Evolutionary conservation across 2,888 invertebrate genomes (phyloP), one percentile per base, ranked within the genome.

Genomic region (Labia minor): DNA sequence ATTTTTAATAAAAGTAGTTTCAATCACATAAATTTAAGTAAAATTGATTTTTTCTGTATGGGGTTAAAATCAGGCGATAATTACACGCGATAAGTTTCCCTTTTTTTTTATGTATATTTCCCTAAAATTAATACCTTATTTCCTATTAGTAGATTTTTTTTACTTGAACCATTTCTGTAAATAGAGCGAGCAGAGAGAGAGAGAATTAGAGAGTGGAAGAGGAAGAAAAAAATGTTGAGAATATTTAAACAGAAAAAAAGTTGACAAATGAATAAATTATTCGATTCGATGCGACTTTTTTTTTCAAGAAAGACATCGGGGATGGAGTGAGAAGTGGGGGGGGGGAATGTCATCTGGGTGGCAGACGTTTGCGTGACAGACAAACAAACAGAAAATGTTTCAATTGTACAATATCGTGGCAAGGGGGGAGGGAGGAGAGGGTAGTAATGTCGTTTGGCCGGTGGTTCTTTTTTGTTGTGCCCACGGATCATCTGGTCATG

Each of bases 231-330:
- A 26, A 26, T n/a, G 26, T 26, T 26, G 26, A 26, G 4, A 26
- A 26, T 49, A 14, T n/a, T n/a, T 8, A 49, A n/a, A n/a, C n/a
- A n/a, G n/a, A 14, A 49, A 49, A 49, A 49, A 49, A 49, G 49
- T 49, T 49, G 49, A 49, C n/a, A 49, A 49, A 49, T 49, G 49
- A 49, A 49, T 49, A 49, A 49, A 49, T 49, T 49, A 49, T 49
- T 49, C 6, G 14, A 49, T 49, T 49, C 49, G 49, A 49, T 49
- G 16, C n/a, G 49, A n/a, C 49, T 11, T 49, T n/a, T n/a, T n/a
- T n/a, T 49, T 49, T 49, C 49, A 49, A 49, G 49, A 49, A 49
- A 14, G 14, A 49, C 2, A 10, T 4, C 6, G n/a, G 49, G 49
- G 2, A 14, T 4, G 49, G 49, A 14, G 14, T 26, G 26, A 26